phyloP scores from a whole-genome alignment of 2,888 invertebrate species.

The Meiosimyza decipiens region DNA sequence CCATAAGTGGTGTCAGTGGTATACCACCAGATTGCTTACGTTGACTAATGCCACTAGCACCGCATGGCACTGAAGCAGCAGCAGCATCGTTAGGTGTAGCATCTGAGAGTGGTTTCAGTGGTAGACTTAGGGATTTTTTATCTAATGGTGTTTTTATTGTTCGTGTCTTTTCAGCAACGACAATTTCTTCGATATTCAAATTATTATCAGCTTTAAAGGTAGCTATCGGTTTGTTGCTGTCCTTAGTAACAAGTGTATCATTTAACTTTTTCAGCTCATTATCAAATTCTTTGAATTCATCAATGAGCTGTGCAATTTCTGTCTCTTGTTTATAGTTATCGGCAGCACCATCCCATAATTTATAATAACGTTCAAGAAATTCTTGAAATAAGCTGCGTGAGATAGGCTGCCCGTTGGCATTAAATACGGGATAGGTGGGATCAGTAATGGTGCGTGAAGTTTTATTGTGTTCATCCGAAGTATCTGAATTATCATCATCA shows the following conservation, averaged over 20 bases:
- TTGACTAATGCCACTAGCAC: background rate
- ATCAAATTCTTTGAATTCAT: conserved; percentile 58
- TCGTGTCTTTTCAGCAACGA: conserved; percentile 31
- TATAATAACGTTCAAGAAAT: conserved; percentile 75
- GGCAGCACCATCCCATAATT: conserved; percentile 63
- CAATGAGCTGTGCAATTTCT: conserved; percentile 55
- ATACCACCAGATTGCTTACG: conserved; percentile 71
- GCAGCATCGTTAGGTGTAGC: conserved; percentile 39
- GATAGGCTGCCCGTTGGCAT: conserved; percentile 78
- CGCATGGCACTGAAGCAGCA: conserved; percentile 17
- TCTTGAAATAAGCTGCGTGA: conserved; percentile 78
- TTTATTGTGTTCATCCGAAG: conserved; percentile 60
- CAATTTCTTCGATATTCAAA: conserved; percentile 49
- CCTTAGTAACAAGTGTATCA: conserved; percentile 52
- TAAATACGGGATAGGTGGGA: conserved; percentile 81
- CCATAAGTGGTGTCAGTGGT: conserved; percentile 84
- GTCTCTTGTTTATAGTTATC: conserved; percentile 57
- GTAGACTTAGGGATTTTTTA: conserved; percentile 72
- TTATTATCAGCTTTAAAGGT: conserved; percentile 52
- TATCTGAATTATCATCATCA: conserved; percentile 44
- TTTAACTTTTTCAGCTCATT: conserved; percentile 67
- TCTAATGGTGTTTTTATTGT: conserved; percentile 55
- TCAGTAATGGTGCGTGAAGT: conserved; percentile 80
- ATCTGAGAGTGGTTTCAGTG: conserved; percentile 75
- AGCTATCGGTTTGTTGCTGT: conserved; percentile 20